Evolutionary conservation across 2,113 vertebrate species (phyloP).

Genomic region (Ia io): DNA sequence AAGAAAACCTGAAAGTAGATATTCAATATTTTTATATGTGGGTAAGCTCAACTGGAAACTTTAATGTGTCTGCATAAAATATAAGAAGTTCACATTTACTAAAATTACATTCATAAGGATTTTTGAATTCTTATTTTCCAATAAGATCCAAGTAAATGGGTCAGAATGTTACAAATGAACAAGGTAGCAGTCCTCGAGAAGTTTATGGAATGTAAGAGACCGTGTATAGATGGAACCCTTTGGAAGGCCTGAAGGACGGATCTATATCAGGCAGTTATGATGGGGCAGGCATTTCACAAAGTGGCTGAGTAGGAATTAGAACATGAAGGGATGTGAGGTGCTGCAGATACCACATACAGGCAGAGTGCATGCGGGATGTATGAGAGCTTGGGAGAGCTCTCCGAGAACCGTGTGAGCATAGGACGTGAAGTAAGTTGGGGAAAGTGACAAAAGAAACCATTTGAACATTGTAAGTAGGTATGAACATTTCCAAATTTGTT

Average conservation of each 20-base stretch:
- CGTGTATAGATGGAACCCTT: background rate
- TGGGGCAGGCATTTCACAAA: background rate
- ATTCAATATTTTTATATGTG: background rate
- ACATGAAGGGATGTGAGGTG: background rate
- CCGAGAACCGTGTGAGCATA: background rate
- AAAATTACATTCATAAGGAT: background rate
- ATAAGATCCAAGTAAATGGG: background rate
- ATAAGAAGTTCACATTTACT: background rate
- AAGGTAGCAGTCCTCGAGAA: background rate
- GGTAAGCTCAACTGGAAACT: background rate
- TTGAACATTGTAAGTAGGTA: background rate
- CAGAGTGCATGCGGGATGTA: background rate
- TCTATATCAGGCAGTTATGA: background rate
- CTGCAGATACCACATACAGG: background rate
- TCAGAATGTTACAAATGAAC: background rate
- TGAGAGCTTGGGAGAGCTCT: background rate
- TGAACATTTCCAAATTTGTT: background rate
- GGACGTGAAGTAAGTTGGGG: background rate
- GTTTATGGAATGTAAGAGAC: background rate
- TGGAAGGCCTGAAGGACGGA: background rate
- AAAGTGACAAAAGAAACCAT: background rate
- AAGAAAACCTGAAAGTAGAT: background rate
- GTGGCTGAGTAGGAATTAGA: background rate
- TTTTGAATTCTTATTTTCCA: background rate
- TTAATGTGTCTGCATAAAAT: background rate